phyloP scores from a whole-genome alignment of 2,797 vertebrate genomes.

The Catostomus latipinnis region DNA sequence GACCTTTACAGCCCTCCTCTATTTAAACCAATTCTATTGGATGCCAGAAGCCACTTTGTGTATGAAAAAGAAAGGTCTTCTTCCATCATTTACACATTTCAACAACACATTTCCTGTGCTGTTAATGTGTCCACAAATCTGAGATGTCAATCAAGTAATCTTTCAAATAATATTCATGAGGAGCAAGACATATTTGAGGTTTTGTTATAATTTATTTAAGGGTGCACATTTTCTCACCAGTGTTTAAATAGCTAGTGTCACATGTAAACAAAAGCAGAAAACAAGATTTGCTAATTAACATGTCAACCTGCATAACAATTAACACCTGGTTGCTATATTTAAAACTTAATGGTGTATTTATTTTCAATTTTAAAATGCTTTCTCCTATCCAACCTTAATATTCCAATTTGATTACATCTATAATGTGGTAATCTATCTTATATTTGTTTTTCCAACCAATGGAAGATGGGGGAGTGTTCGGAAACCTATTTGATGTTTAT shows the following conservation, averaged over 20 bases:
- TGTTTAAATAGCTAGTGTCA: neutral
- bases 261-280: neutral
- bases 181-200: neutral
- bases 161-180: constrained; percentile 45
- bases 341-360: neutral
- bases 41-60: neutral
- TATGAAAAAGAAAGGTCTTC: neutral
- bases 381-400: neutral
- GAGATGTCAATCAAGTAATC: constrained; percentile 43
- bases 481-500: too few species aligned
- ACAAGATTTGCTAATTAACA: constrained; percentile 1
- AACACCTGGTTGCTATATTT: neutral
- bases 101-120: neutral
- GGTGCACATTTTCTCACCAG: neutral
- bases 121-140: constrained; percentile 22
- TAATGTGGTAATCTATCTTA: neutral
- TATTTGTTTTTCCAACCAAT: neutral
- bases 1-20: constrained; percentile 46
- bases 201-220: neutral
- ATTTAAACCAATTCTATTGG: constrained; percentile 31
- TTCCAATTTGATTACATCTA: neutral
- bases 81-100: neutral
- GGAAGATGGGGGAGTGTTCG: neutral
- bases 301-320: neutral
- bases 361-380: neutral